Evolutionary conservation across 2,797 vertebrate species (phyloP).

Genomic region (Mus caroli): DNA sequence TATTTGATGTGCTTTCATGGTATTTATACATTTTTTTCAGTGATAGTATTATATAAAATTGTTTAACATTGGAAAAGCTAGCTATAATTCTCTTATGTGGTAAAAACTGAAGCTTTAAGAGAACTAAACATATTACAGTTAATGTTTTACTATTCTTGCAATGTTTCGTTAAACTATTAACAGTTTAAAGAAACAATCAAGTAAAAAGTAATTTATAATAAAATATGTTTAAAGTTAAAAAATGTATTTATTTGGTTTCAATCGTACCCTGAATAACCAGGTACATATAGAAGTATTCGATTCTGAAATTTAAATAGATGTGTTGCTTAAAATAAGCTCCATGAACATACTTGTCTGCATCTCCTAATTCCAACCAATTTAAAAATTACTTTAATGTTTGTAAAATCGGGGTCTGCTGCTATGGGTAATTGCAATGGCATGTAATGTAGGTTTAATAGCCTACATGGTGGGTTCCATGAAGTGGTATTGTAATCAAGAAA

Average conservation of each 20-base stretch:
- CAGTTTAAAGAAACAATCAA: not conserved
- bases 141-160: not conserved
- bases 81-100: not conserved
- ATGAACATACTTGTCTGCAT: not conserved
- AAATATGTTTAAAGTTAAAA: conserved; percentile 31
- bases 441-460: not conserved
- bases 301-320: not conserved
- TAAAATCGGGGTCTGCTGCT: not conserved
- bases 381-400: conserved; percentile 18
- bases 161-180: conserved; percentile 17
- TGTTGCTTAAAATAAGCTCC: not conserved
- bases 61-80: not conserved
- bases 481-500: not conserved
- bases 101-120: conserved; percentile 12
- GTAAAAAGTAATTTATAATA: not conserved
- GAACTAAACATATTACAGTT: not conserved
- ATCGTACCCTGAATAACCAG: not conserved
- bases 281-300: not conserved
- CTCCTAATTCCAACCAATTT: not conserved
- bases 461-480: not conserved
- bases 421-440: not conserved
- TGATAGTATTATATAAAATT: not conserved
- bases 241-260: not conserved
- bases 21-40: conserved; percentile 22
- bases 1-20: not conserved